Base-by-base conservation (phyloP, 2,113 vertebrate species). In the Asarcornis scutulata region DNA sequence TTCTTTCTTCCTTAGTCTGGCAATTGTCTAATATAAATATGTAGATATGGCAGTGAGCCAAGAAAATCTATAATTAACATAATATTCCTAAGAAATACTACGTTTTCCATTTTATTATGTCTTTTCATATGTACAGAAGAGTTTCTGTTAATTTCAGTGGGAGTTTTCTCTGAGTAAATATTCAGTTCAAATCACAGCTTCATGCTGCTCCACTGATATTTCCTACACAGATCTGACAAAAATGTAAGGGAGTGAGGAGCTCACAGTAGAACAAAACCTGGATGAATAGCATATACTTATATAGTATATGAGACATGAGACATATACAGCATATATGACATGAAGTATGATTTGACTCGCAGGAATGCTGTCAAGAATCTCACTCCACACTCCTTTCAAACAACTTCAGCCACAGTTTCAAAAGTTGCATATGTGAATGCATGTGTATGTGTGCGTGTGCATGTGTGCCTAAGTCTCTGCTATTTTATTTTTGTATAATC, bases 281-380 rank as follows among this genome's bases (percentile, higher is more conserved):
- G 48, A 48, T 6, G 29, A 17, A 34, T 8, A 84, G 7, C 5
- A 68, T 27, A 32, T 23, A 44, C 5, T 83, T 29, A 31, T 26
- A 17, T 40, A 40, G 40, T 13, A 40, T 40, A 40, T 40, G 40
- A 40, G 40, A 40, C 40, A 40, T 40, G 40, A 40, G 40, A 40
- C 40, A 40, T 40, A 40, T 40, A 40, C 13, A 13, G 40, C 40
- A 40, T 40, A 40, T 40, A 38, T 6, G 6, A 23, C 25, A 59
- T 0, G 0, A 14, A 84, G 38, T 22, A 84, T 31, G 25, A 77
- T 88, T 78, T 86, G 46, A 52, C 27, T 72, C 0, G 0, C n/a
- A 86, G 46, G 36, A 91, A 42, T 52, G 16, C 8, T 52, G 25
- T 5, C 42, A 87, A 62, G 23, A 21, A 38, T 60, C 7, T 89